phyloP scores from a whole-genome alignment of 2,113 vertebrate species.

The Sinocyclocheilus maitianheensis region DNA sequence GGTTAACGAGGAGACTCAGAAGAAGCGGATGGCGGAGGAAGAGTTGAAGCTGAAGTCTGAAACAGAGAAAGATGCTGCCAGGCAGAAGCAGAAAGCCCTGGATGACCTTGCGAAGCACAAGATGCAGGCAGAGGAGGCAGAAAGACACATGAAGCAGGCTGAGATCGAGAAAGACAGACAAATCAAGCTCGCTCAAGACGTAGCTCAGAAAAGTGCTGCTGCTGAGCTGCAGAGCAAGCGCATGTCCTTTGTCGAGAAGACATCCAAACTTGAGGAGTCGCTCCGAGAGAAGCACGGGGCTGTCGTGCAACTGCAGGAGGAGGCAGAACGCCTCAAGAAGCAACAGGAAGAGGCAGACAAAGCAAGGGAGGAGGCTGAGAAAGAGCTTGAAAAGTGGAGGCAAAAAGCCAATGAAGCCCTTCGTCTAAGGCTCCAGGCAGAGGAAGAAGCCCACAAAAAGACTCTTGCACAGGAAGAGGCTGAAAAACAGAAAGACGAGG shows the following conservation, averaged over 20 bases:
- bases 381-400: conserved; percentile 92
- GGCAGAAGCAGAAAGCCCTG: conserved; percentile 88
- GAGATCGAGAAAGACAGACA: conserved; percentile 87
- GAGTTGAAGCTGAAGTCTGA: conserved; percentile 85
- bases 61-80: conserved; percentile 86
- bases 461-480: conserved; percentile 89
- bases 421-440: conserved; percentile 88
- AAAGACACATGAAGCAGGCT: conserved; percentile 84
- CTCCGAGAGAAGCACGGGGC: conserved; percentile 89
- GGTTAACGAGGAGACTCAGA: conserved; percentile 84
- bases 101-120: conserved; percentile 84
- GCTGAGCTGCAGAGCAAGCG: conserved; percentile 86
- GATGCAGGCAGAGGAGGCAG: conserved; percentile 87
- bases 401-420: conserved; percentile 95
- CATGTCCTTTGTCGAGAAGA: conserved; percentile 88
- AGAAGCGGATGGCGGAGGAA: conserved; percentile 77
- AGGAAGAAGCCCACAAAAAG: conserved; percentile 94
- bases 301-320: conserved; percentile 87
- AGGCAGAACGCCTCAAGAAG: conserved; percentile 81
- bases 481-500: conserved; percentile 94
- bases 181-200: conserved; percentile 84
- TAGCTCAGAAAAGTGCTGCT: conserved; percentile 84
- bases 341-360: conserved; percentile 86
- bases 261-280: conserved; percentile 86
- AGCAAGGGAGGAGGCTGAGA: conserved; percentile 85